Evolutionary conservation across 2,888 invertebrate species (phyloP), one percentile per base, ranked within the genome.

Genomic region (Formica aserva): DNA sequence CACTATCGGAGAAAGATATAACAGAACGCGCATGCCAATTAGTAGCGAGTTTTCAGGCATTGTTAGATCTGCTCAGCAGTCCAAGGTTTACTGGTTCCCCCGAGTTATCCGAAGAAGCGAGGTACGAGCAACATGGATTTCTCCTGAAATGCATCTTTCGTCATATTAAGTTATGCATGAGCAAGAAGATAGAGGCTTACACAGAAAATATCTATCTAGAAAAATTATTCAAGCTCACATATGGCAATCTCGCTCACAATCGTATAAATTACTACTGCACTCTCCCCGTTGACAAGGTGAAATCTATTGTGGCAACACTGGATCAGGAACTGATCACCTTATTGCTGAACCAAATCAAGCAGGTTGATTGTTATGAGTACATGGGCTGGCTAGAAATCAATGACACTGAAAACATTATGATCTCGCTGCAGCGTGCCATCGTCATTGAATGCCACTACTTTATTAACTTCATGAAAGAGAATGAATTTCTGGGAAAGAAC

Each of bases 361-460:
- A 92, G 57, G 84, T 94, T 3, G 91, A 93, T 57, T 91, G 91
- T 22, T 87, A 91, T 4, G 92, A 90, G 75, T 94, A 93, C 62
- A 52, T 95, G 3, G 89, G 86, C 3, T 94, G 94, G 94, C 92
- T 90, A 4, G 93, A 93, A 52, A 29, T 93, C 18, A 88, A 93
- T 3, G 92, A 93, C 4, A 82, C 85, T 18, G 92, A 92, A 5
- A 91, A 93, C 52, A 81, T 80, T 0, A 83, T 83, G 4, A 86
- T 93, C 3, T 90, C 93, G 8, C 82, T 94, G 11, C 94, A 95
- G 82, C 90, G 91, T 69, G 90, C 93, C 2, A 89, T 95, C 26
- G 92, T 94, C 18, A 83, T 91, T 2, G 93, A 92, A 32, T 93
- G 92, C 78, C 90, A 92, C 45, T 77, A 88, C 11, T 91, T 94